A percentile compares a stretch with the other conserved stretches of the same genome.
Evolutionary conservation across 2,113 vertebrate species (phyloP).

Genomic region (Mellivora capensis): DNA sequence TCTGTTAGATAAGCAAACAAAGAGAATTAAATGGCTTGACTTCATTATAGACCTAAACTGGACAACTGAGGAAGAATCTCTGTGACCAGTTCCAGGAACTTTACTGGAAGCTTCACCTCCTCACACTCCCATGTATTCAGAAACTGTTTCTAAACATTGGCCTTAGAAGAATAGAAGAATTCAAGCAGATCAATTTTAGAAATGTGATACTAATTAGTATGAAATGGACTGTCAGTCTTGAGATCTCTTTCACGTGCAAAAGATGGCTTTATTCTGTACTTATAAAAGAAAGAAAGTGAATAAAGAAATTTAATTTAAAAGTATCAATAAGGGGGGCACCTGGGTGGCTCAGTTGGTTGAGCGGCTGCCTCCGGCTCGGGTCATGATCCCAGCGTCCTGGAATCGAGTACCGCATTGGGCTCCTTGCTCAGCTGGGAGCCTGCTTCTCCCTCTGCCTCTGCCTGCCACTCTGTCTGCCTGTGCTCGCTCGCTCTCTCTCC

Average conservation of each 20-base stretch:
- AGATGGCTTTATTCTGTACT: neutral
- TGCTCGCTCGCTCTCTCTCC: too few relatives aligned
- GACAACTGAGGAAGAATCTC: neutral
- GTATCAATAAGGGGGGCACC: neutral
- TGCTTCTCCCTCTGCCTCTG: too few relatives aligned
- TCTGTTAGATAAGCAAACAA: neutral
- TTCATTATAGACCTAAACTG: neutral
- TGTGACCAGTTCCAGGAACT: neutral
- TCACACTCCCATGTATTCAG: neutral
- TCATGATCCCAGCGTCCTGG: too few relatives aligned
- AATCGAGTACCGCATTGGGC: too few relatives aligned
- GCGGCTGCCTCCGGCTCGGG: too few relatives aligned
- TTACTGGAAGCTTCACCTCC: neutral
- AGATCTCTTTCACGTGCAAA: neutral
- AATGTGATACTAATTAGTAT: neutral
- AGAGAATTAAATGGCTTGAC: neutral
- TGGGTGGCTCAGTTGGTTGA: too few relatives aligned
- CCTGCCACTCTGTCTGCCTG: too few relatives aligned
- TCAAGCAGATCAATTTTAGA: conserved; percentile 12
- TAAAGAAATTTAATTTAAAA: conserved; percentile 33
- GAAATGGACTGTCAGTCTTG: neutral
- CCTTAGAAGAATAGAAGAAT: neutral
- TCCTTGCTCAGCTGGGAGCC: too few relatives aligned
- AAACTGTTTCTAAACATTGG: neutral
- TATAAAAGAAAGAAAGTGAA: neutral